Evolutionary conservation across 1,140 invertebrate genomes (phyloP).

Genomic region (Apis mellifera): Amel_HAv3.1 CM009940.2:3785501-3786000

Average conservation of each 20-base stretch:
- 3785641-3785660: neutral
- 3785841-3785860: constrained; percentile 10
- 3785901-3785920: constrained; percentile 63
- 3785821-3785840: neutral
- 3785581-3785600: neutral
- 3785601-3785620: neutral
- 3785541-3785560: no score
- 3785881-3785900: neutral
- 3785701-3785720: neutral
- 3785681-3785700: neutral
- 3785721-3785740: neutral
- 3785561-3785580: neutral
- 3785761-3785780: neutral
- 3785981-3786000: neutral
- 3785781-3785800: neutral
- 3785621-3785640: neutral
- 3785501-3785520: no score
- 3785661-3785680: neutral
- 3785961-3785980: constrained; percentile 49
- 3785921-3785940: constrained; percentile 50
- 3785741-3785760: neutral
- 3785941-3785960: constrained; percentile 26
- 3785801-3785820: constrained; percentile 13
- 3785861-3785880: neutral
- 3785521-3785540: no score